phyloP scores from a whole-genome alignment of 2,888 invertebrate species.

The Melanargia galathea region DNA sequence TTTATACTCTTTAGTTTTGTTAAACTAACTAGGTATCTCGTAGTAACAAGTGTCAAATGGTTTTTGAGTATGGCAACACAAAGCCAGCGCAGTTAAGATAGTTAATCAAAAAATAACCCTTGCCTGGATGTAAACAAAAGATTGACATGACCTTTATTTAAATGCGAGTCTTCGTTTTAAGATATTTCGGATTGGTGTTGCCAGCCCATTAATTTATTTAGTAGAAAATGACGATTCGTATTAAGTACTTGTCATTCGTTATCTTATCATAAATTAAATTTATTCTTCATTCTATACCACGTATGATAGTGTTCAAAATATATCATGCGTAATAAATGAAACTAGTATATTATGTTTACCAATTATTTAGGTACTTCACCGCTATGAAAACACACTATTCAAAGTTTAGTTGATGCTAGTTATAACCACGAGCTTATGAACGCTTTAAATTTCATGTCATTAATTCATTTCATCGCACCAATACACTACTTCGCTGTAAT shows the following conservation, averaged over 20 bases:
- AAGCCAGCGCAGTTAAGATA: not conserved
- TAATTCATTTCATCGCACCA: constrained; percentile 15
- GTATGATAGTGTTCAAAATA: not conserved
- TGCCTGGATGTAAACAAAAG: no score
- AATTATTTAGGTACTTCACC: not conserved
- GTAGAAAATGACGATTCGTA: not conserved
- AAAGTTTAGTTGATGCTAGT: constrained; percentile 58
- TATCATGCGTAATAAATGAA: not conserved
- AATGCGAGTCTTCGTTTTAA: not conserved
- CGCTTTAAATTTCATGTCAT: constrained; percentile 56
- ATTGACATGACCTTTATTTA: no score
- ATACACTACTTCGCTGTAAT: constrained; percentile 1
- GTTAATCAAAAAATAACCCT: not conserved
- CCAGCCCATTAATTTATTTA: not conserved
- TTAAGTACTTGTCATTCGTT: not conserved
- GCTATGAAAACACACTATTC: constrained; percentile 17
- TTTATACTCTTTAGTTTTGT: not conserved
- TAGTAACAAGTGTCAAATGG: not conserved
- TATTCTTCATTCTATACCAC: not conserved
- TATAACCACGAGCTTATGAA: constrained; percentile 67
- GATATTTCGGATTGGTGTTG: not conserved
- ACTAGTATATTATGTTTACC: not conserved
- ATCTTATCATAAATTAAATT: not conserved
- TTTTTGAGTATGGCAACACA: constrained; percentile 1
- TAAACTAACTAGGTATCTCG: constrained; percentile 7